A percentile compares a stretch with the other conserved stretches of the same genome.
phyloP scores from a whole-genome alignment of 2,888 invertebrate species.

The Hypselothyrea guttata region DNA sequence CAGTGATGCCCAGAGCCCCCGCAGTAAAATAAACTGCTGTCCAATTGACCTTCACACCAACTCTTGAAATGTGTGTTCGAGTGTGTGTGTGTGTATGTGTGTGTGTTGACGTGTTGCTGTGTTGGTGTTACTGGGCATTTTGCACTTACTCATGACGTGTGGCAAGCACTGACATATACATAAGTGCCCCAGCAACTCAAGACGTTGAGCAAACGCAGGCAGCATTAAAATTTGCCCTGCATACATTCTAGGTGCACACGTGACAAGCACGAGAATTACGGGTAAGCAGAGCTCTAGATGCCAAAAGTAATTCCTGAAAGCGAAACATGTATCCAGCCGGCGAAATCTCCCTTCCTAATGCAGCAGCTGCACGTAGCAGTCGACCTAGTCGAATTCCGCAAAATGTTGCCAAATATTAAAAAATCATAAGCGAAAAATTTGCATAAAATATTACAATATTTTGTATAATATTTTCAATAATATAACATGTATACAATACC shows the following conservation, averaged over 20 bases:
- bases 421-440: too few species aligned
- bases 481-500: too few species aligned
- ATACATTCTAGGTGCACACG: conserved; percentile 52
- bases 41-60: conserved; percentile 47
- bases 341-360: background rate
- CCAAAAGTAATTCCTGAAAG: conserved; percentile 2
- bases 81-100: conserved; percentile 4
- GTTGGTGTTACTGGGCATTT: background rate
- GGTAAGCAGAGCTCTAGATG: background rate
- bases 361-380: background rate
- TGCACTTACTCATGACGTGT: conserved; percentile 18
- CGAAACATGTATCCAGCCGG: background rate
- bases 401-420: too few species aligned
- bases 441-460: too few species aligned
- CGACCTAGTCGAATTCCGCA: background rate
- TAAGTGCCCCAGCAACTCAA: conserved; percentile 7
- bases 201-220: conserved; percentile 7
- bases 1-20: background rate
- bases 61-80: too few species aligned
- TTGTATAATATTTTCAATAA: too few species aligned
- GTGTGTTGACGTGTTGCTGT: conserved; percentile 3
- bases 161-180: conserved; percentile 13
- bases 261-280: conserved; percentile 39
- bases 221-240: conserved; percentile 42
- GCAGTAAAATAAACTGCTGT: conserved; percentile 40